Evolutionary conservation across 1,140 invertebrate genomes (phyloP), one percentile per base, ranked within the genome.

Genomic region (Calycopis cecrops): DNA sequence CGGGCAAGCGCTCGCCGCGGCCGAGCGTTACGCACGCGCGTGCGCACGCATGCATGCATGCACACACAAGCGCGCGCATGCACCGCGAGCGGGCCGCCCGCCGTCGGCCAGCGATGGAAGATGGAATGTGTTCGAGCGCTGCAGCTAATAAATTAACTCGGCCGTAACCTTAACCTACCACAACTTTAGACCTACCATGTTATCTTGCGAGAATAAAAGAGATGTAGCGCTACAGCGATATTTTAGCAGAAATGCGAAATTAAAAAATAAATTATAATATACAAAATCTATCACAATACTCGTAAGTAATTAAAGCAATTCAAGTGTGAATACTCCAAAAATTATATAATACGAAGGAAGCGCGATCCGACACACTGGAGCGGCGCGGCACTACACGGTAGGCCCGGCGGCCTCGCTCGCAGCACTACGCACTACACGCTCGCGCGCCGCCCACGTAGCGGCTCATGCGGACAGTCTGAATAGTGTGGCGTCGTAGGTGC

Each of bases 231-330:
- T 80, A 81, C 79, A 73, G 70, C 74, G 73, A 76, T 73, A 60
- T 68, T 79, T 76, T 73, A 70, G 82, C 65, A 77, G 79, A 70
- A 73, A 77, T 86, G 79, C 78, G 74, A 85, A 85, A 83, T 80
- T 82, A 81, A 79, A 76, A 78, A 79, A 83, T 83, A 86, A 86
- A 85, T 83, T 85, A 86, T 80, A 85, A 82, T 85, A 86, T 84
- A 86, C 81, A 85, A 86, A 85, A 86, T 86, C 83, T 86, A 86
- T 85, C 83, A 85, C 83, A 86, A 86, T 85, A 85, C 80, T 85
- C 79, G 83, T 84, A 86, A 86, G 83, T 85, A 86, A 86, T 86
- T 86, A 84, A 86, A 86, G 83, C 83, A 74, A 83, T 82, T 81
- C 77, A 82, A 74, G 71, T 81, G 79, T 81, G 80, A 84, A 84